phyloP scores from a whole-genome alignment of 2,797 vertebrate genomes.

The Pagetopsis macropterus region DNA sequence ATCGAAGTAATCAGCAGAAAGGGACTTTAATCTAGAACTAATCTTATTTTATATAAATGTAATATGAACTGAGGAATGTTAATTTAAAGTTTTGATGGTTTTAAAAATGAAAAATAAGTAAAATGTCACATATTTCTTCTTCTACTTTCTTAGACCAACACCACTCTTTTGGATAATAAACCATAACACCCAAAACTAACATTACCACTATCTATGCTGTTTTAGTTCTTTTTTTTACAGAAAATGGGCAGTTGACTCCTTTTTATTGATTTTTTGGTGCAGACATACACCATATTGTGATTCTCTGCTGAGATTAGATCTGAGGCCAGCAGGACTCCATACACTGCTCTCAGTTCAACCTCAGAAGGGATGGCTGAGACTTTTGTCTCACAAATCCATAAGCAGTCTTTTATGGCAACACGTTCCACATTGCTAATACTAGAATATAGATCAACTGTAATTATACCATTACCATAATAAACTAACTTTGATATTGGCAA shows the following conservation, averaged over 20 bases:
- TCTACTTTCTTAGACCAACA: neutral
- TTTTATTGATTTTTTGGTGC: constrained; percentile 4
- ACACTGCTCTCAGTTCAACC: neutral
- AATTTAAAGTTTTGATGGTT: neutral
- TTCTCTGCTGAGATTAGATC: constrained; percentile 11
- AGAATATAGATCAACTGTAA: neutral
- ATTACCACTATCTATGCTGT: neutral
- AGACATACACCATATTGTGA: constrained; percentile 4
- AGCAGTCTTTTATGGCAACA: neutral
- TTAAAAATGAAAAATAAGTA: neutral
- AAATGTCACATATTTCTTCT: neutral
- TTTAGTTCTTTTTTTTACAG: neutral
- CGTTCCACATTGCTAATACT: neutral
- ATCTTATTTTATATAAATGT: neutral
- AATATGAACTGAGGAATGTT: neutral
- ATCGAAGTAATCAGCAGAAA: neutral
- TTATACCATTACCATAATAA: too few relatives aligned
- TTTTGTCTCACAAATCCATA: neutral
- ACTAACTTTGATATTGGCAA: too few relatives aligned
- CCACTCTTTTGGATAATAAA: neutral
- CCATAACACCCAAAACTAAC: neutral
- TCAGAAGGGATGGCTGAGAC: neutral
- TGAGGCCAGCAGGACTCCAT: constrained; percentile 11
- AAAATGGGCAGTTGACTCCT: neutral
- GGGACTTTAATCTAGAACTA: neutral